phyloP scores from a whole-genome alignment of 2,113 vertebrate species.

The Sinocyclocheilus maitianheensis region DNA sequence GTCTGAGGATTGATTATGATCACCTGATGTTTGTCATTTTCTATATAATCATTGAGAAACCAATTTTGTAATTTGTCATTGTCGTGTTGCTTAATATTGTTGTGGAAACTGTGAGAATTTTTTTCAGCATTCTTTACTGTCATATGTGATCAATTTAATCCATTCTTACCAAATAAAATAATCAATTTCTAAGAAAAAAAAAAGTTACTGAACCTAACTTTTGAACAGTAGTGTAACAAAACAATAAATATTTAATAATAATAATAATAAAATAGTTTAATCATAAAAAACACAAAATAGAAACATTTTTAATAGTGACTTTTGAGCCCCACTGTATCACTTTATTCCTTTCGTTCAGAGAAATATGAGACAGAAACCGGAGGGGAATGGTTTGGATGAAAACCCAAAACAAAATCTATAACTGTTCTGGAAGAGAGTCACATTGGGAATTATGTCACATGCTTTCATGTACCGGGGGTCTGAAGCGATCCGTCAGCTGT shows the following conservation, averaged over 20 bases:
- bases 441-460: conserved; percentile 21
- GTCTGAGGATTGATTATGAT: no score
- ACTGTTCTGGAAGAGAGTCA: background rate
- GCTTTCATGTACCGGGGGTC: background rate
- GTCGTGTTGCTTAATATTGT: background rate
- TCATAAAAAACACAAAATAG: background rate
- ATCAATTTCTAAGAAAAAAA: background rate
- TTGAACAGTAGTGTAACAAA: background rate
- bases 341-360: background rate
- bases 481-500: conserved; percentile 5
- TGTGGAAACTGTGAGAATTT: background rate
- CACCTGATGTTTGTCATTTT: no score
- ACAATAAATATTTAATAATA: background rate
- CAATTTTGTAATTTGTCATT: background rate
- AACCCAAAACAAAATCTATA: conserved; percentile 21
- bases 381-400: background rate
- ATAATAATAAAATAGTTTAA: background rate
- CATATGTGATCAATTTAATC: background rate
- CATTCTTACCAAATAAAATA: background rate
- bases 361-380: background rate
- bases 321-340: background rate
- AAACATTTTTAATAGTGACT: background rate
- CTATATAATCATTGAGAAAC: no score
- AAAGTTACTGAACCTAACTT: background rate
- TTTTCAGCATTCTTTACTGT: background rate